These are phyloP conservation scores for Eugnorisma glareosa DNA, from an alignment of 2,888 invertebrate genomes.

Conservation along the genomic window DNA sequence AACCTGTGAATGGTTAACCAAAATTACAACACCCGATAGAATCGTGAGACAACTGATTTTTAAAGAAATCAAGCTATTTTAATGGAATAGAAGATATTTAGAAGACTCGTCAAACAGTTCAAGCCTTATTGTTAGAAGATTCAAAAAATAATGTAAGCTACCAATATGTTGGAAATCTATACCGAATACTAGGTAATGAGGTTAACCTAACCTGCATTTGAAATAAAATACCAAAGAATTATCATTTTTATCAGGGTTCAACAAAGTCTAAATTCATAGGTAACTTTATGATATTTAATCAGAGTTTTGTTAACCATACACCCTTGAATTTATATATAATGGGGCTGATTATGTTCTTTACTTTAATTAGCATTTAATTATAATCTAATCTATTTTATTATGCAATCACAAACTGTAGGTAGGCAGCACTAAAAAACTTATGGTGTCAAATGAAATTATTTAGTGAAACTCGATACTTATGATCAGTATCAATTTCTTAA, in stretches of 20 bases:
- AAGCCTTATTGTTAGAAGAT: not conserved
- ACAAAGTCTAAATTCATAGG: constrained; percentile 18
- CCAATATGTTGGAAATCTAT: not conserved
- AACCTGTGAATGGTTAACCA: not conserved
- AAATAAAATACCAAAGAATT: not conserved
- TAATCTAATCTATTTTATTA: constrained; percentile 14
- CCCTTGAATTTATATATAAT: constrained; percentile 21
- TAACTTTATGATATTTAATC: too few relatives aligned
- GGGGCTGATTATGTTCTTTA: not conserved
- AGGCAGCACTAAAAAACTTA: not conserved
- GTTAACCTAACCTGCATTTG: not conserved
- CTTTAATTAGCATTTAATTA: not conserved
- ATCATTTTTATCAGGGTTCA: not conserved
- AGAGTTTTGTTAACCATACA: not conserved
- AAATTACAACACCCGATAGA: not conserved
- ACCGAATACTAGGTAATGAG: not conserved
- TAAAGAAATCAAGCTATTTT: not conserved
- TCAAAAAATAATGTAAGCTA: constrained; percentile 9
- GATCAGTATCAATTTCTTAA: not conserved
- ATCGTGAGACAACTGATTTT: not conserved
- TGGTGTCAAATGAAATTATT: not conserved
- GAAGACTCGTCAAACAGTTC: not conserved
- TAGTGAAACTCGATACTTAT: not conserved
- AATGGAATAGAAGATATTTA: constrained; percentile 7
- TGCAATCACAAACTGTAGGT: not conserved